phyloP scores from a whole-genome alignment of 2,888 invertebrate genomes.

The Archaeoteleia sp. region DNA sequence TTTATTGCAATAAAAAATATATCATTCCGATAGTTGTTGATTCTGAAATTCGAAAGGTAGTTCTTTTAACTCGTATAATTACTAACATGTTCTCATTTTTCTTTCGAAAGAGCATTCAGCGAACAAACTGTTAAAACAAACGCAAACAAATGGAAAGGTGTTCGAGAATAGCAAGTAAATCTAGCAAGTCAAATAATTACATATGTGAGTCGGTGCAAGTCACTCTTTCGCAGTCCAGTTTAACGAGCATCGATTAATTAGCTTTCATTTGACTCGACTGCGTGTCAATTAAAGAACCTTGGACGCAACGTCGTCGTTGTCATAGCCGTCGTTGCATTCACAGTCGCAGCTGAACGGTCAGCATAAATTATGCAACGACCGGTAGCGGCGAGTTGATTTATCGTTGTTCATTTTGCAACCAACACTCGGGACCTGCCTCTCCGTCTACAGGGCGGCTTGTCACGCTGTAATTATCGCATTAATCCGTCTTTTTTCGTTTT shows the following conservation, averaged over 20 bases:
- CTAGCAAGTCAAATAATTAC: not conserved
- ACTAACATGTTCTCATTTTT: too few species aligned
- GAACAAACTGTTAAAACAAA: not conserved
- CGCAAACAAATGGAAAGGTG: too few species aligned
- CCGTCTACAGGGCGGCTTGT: conserved; percentile 13
- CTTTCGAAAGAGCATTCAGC: too few species aligned
- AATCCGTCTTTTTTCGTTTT: conserved; percentile 24
- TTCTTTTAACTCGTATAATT: too few species aligned
- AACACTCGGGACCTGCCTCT: conserved; percentile 23
- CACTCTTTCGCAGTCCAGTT: conserved; percentile 11
- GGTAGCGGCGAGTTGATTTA: conserved; percentile 52
- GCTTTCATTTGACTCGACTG: conserved; percentile 29
- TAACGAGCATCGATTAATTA: conserved; percentile 39
- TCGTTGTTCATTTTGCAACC: conserved; percentile 51
- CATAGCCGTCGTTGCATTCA: conserved; percentile 26
- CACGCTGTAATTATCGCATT: conserved; percentile 35
- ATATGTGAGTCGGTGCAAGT: not conserved
- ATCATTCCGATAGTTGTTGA: too few species aligned
- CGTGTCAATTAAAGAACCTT: conserved; percentile 39
- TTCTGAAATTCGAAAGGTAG: too few species aligned
- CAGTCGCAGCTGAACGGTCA: conserved; percentile 36
- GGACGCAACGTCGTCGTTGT: conserved; percentile 14
- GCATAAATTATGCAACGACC: conserved; percentile 52
- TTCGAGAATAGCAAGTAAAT: not conserved
- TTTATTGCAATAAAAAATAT: too few species aligned